Conservation (phyloP, 1,140 invertebrate species). For the Leptinotarsa texana region DNA sequence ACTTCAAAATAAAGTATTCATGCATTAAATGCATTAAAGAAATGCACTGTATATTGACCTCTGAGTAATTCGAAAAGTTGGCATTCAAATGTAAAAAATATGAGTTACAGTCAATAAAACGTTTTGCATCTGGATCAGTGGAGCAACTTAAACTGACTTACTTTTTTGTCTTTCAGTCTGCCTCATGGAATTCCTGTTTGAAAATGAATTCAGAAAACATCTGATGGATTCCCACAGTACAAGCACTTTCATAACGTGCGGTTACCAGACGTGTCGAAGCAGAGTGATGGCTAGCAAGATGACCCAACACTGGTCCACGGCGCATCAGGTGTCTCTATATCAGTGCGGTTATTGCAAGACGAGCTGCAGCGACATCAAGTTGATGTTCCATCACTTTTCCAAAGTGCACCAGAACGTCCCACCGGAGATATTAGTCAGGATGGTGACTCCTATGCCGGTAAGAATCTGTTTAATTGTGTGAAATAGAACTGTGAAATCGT, state of each 20-base stretch:
- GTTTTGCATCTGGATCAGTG: too few species aligned
- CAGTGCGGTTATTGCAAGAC: conserved; percentile 41
- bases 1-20: too few species aligned
- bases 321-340: conserved; percentile 35
- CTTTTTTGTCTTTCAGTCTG: conserved; percentile 10
- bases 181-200: conserved; percentile 36
- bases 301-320: conserved; percentile 33
- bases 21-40: too few species aligned
- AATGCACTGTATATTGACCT: too few species aligned
- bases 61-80: too few species aligned
- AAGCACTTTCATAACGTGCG: conserved; percentile 27
- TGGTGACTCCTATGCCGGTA: conserved; percentile 24
- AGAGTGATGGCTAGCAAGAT: conserved; percentile 5
- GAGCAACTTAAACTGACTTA: too few species aligned
- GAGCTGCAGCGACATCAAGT: conserved; percentile 32
- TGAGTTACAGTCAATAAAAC: too few species aligned
- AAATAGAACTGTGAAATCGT: too few species aligned
- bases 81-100: too few species aligned
- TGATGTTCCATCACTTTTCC: conserved; percentile 39
- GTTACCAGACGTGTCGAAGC: conserved; percentile 28
- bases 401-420: conserved; percentile 33
- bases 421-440: conserved; percentile 37
- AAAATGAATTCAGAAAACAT: conserved; percentile 37
- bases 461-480: background rate
- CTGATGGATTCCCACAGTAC: conserved; percentile 29